Conservation (phyloP, 2,113 vertebrate species). For the Ceratotherium simum region DNA sequence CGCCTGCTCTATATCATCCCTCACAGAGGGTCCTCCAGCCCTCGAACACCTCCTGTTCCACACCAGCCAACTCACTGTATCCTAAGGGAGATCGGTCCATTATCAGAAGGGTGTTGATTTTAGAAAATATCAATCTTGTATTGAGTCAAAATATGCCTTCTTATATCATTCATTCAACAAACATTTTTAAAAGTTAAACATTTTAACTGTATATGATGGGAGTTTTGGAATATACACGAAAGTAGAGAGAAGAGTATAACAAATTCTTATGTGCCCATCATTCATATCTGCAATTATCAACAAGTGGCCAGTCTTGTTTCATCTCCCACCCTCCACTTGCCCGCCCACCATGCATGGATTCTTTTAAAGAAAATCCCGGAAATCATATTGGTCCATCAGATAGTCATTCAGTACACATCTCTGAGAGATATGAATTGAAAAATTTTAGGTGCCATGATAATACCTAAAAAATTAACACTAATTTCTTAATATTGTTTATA, state of each 20-base stretch:
- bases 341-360: background rate
- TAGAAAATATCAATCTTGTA: background rate
- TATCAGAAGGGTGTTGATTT: background rate
- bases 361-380: background rate
- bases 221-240: background rate
- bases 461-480: background rate
- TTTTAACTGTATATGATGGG: background rate
- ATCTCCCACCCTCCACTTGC: background rate
- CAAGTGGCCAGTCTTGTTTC: background rate
- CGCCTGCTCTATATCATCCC: too few species aligned
- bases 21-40: background rate
- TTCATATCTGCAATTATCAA: background rate
- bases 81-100: background rate
- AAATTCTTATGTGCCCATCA: too few species aligned
- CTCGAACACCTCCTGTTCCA: background rate
- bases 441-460: background rate
- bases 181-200: background rate
- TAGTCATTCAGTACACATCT: background rate
- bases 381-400: background rate
- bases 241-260: background rate
- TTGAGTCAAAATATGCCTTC: background rate
- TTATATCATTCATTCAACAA: background rate
- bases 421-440: background rate
- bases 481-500: background rate
- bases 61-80: background rate